A percentile compares a stretch with the other conserved stretches of the same genome.
These are phyloP conservation scores for Marmota monax DNA, from an alignment of 2,113 vertebrate species.

Conservation along the genomic window DNA sequence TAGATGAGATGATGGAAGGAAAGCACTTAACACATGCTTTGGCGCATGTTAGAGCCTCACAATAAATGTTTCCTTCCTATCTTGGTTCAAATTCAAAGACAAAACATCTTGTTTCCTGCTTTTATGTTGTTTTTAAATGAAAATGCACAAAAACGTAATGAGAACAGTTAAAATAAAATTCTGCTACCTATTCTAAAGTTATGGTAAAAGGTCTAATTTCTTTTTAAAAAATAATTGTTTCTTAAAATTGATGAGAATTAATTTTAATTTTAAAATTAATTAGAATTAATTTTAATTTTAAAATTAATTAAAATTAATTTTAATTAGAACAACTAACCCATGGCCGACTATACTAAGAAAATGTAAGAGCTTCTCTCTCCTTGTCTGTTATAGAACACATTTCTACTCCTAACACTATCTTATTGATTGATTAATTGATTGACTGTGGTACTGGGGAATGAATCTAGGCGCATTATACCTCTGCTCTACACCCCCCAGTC, in stretches of 20 bases:
- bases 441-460: too few species aligned
- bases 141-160: neutral
- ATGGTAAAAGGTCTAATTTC: neutral
- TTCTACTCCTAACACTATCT: neutral
- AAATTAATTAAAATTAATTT: too few species aligned
- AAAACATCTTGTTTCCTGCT: neutral
- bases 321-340: neutral
- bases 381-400: neutral
- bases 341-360: neutral
- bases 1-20: neutral
- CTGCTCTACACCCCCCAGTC: too few species aligned
- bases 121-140: constrained; percentile 34
- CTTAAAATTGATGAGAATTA: neutral
- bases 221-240: neutral
- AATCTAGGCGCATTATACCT: too few species aligned
- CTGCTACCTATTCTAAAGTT: neutral
- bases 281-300: neutral
- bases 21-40: neutral
- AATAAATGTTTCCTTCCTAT: constrained; percentile 13
- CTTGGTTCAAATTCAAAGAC: constrained; percentile 33
- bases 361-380: neutral
- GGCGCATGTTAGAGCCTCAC: neutral
- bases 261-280: neutral
- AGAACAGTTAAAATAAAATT: neutral
- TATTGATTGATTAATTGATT: too few species aligned